A percentile compares a stretch with the other conserved stretches of the same genome.
Evolutionary conservation across 2,888 invertebrate species (phyloP).

Genomic region (Petrolisthes cinctipes): DNA sequence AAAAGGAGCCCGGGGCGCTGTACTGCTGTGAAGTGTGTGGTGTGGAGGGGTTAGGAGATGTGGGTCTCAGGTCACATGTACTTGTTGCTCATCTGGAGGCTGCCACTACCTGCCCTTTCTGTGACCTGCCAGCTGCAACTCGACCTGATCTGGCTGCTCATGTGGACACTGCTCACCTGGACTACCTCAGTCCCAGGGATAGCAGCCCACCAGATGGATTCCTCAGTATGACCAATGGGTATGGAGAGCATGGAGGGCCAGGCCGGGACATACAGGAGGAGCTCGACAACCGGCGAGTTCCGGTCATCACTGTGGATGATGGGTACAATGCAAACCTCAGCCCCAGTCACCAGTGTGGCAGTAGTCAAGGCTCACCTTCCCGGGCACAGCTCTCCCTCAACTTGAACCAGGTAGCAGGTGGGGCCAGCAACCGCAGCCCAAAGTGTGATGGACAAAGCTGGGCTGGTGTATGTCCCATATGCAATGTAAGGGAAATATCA

Average conservation of each 20-base stretch:
- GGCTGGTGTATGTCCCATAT: constrained; percentile 78
- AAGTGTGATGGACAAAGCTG: not conserved
- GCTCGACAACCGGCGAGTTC: constrained; percentile 50
- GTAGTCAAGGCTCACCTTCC: constrained; percentile 72
- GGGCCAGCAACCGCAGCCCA: constrained; percentile 23
- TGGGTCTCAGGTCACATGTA: constrained; percentile 79
- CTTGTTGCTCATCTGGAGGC: constrained; percentile 83
- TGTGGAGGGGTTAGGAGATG: constrained; percentile 79
- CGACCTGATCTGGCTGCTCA: constrained; percentile 83
- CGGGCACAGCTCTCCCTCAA: constrained; percentile 77
- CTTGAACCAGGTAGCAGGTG: constrained; percentile 68
- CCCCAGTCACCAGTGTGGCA: constrained; percentile 36
- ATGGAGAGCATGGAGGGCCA: constrained; percentile 45
- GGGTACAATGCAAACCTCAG: constrained; percentile 64
- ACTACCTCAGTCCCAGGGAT: constrained; percentile 84
- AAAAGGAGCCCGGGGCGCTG: constrained; percentile 44
- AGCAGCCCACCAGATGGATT: constrained; percentile 76
- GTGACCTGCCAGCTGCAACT: constrained; percentile 81
- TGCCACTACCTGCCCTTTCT: constrained; percentile 84
- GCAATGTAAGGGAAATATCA: constrained; percentile 81
- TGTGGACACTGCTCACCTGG: constrained; percentile 86
- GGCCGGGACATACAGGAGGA: constrained; percentile 15
- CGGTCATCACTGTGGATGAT: constrained; percentile 72
- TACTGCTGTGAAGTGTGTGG: constrained; percentile 88
- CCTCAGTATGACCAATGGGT: constrained; percentile 72